phyloP scores from a whole-genome alignment of 2,888 invertebrate species.

The Drosophila conformis region DNA sequence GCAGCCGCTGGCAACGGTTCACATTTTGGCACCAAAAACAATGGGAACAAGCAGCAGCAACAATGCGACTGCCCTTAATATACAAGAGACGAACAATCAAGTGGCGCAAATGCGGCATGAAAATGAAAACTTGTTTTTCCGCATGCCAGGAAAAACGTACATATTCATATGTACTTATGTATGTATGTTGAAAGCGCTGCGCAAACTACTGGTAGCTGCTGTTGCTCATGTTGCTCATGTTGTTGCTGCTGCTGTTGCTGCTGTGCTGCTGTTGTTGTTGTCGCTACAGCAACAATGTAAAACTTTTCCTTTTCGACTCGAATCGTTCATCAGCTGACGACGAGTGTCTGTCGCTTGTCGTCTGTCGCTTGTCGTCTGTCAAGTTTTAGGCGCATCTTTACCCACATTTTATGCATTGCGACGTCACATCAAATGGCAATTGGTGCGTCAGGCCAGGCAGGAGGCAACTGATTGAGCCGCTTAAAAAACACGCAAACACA shows the following conservation, averaged over 20 bases:
- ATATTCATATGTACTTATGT: conserved; percentile 7
- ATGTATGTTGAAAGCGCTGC: conserved; percentile 53
- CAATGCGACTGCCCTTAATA: conserved; percentile 62
- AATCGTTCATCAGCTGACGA: conserved; percentile 60
- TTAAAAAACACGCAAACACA: conserved; percentile 12
- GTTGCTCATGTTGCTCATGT: conserved; percentile 9
- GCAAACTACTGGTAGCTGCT: conserved; percentile 33
- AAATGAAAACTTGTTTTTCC: conserved; percentile 80
- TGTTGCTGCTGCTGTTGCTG: conserved; percentile 5
- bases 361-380: conserved; percentile 3
- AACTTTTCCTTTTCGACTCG: conserved; percentile 77
- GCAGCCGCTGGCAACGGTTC: conserved; percentile 7
- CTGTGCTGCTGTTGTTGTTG: background rate
- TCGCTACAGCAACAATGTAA: conserved; percentile 32
- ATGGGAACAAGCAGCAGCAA: conserved; percentile 18
- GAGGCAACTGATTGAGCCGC: conserved; percentile 43
- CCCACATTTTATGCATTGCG: conserved; percentile 74
- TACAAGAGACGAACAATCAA: conserved; percentile 57
- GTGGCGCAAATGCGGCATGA: conserved; percentile 55
- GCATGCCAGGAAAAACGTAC: conserved; percentile 75
- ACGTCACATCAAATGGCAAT: conserved; percentile 56
- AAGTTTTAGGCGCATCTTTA: conserved; percentile 81
- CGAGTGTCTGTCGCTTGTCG: background rate
- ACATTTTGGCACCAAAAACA: conserved; percentile 41
- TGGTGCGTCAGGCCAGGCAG: conserved; percentile 49